phyloP scores from a whole-genome alignment of 2,888 invertebrate genomes.

The Nephrocerus scutellatus region DNA sequence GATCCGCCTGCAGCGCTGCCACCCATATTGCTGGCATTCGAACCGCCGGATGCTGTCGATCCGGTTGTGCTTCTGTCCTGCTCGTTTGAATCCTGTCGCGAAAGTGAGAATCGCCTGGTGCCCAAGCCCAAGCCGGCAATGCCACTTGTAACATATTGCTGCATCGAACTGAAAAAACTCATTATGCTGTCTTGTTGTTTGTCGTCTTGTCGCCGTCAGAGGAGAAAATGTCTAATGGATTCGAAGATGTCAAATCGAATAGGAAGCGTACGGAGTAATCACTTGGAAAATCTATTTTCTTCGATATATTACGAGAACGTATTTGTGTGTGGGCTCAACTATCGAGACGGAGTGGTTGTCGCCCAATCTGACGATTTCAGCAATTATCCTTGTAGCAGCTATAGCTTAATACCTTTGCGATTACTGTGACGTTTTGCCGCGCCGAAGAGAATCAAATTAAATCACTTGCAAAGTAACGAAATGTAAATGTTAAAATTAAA shows the following conservation, averaged over 20 bases:
- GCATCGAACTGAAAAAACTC: slow-evolving; percentile 81
- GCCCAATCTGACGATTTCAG: slow-evolving; percentile 2
- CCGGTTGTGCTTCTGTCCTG: no score
- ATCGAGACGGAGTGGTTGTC: no score
- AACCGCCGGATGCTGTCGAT: slow-evolving; percentile 8
- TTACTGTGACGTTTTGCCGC: slow-evolving; percentile 7
- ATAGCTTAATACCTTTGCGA: background rate
- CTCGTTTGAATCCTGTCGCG: slow-evolving; percentile 60
- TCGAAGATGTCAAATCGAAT: no score
- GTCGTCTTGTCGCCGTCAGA: no score
- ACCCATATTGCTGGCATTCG: slow-evolving; percentile 2
- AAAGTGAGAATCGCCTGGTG: slow-evolving; percentile 64
- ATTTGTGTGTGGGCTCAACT: no score
- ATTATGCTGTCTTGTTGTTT: slow-evolving; percentile 51
- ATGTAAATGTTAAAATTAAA: no score
- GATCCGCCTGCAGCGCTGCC: background rate
- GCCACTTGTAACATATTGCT: slow-evolving; percentile 80
- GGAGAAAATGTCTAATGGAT: no score
- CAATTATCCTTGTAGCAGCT: background rate
- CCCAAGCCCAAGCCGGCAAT: slow-evolving; percentile 73
- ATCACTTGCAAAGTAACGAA: no score
- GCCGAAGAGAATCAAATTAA: no score
- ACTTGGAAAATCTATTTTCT: slow-evolving; percentile 21
- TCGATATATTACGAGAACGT: no score
- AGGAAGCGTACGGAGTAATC: slow-evolving; percentile 20